Percentiles rank a stretch among this genome's conserved stretches.
These are phyloP conservation scores for Amphiprion percula DNA, from an alignment of 2,113 vertebrate species.

Conservation along the genomic window DNA sequence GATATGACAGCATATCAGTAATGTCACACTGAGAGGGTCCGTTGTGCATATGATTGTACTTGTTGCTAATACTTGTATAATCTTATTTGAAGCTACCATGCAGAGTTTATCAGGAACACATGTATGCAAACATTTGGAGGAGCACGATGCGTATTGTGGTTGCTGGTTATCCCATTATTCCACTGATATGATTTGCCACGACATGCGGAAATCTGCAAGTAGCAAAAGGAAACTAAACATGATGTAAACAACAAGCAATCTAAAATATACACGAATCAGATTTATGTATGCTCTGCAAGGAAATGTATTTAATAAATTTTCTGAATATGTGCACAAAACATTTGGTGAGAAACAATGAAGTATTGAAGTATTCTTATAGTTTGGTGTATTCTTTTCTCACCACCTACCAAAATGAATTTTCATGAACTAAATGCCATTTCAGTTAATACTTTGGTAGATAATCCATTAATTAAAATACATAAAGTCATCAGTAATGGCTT, in stretches of 20 bases:
- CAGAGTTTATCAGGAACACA: not conserved
- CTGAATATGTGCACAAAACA: too few relatives aligned
- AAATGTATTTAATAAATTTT: not conserved
- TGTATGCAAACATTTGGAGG: not conserved
- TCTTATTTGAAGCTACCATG: not conserved
- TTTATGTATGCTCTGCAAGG: not conserved
- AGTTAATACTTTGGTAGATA: too few relatives aligned
- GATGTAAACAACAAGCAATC: not conserved
- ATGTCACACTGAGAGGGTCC: too few relatives aligned
- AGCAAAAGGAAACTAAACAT: not conserved
- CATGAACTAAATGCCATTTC: not conserved
- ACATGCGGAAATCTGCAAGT: not conserved
- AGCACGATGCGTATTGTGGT: not conserved
- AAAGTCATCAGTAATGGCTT: too few relatives aligned
- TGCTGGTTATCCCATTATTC: slow-evolving; percentile 8
- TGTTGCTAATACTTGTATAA: not conserved
- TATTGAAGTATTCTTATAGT: too few relatives aligned
- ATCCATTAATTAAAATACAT: too few relatives aligned
- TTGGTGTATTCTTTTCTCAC: too few relatives aligned
- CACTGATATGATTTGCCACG: slow-evolving; percentile 12
- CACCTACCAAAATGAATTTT: not conserved
- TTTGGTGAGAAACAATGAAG: too few relatives aligned
- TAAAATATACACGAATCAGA: not conserved
- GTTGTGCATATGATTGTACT: not conserved
- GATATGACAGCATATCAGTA: too few relatives aligned